Evolutionary conservation across 2,113 vertebrate genomes (phyloP).

Genomic region (Numida meleagris): DNA sequence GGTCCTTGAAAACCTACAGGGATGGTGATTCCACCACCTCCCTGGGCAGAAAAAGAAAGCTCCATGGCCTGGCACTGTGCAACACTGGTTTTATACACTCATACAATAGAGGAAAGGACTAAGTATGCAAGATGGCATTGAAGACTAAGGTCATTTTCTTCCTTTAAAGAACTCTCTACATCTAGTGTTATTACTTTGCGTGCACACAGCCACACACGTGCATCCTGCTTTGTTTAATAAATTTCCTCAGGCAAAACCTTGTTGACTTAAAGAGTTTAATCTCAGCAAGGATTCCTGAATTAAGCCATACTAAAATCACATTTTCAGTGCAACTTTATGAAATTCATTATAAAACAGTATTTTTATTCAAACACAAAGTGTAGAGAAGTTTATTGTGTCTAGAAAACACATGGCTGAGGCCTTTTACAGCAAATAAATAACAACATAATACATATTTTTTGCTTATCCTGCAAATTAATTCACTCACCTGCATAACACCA

Average conservation of each 20-base stretch:
- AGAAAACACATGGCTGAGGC: not conserved
- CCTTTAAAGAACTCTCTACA: not conserved
- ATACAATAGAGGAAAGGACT: not conserved
- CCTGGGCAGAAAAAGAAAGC: not conserved
- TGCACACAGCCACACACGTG: not conserved
- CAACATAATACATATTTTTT: not conserved
- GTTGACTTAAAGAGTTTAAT: not conserved
- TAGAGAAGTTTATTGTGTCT: not conserved
- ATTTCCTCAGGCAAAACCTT: not conserved
- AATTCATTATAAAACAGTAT: not conserved
- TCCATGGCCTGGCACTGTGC: not conserved
- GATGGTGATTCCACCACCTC: too few species aligned
- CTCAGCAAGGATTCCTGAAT: not conserved
- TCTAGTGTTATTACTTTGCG: not conserved
- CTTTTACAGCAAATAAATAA: not conserved
- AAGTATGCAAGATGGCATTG: not conserved
- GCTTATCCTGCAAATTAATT: not conserved
- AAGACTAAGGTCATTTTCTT: not conserved
- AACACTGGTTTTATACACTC: not conserved
- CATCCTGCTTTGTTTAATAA: not conserved
- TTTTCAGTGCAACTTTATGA: not conserved
- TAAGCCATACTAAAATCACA: not conserved
- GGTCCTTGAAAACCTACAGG: too few species aligned
- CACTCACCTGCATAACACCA: slow-evolving; percentile 69
- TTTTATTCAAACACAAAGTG: not conserved